Conservation (phyloP, 2,888 invertebrate species). For the Petrolisthes cinctipes region DNA sequence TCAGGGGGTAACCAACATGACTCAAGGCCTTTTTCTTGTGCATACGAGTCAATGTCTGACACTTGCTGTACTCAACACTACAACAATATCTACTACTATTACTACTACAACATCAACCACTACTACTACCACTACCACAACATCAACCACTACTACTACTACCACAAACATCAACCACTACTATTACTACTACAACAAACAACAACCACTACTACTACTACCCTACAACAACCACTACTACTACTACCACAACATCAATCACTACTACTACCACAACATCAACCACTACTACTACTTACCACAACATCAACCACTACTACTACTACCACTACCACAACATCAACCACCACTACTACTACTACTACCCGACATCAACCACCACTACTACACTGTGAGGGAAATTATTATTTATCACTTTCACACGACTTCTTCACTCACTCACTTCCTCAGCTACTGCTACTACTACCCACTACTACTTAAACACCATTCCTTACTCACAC, state of each 20-base stretch:
- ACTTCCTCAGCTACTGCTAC: too few species aligned
- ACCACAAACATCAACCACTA: not conserved
- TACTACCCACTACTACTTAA: not conserved
- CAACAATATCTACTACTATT: too few species aligned
- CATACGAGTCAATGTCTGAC: too few species aligned
- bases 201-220: not conserved
- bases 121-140: too few species aligned
- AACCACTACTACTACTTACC: not conserved
- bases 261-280: not conserved
- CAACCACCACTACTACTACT: not conserved
- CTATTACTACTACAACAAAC: not conserved
- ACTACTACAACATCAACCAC: too few species aligned
- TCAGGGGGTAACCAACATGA: too few species aligned
- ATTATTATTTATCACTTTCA: too few species aligned
- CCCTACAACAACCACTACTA: too few species aligned
- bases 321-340: not conserved
- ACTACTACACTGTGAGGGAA: constrained; percentile 2
- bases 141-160: not conserved
- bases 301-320: not conserved
- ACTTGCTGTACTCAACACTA: too few species aligned
- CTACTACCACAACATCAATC: too few species aligned
- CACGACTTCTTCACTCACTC: too few species aligned
- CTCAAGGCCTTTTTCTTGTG: too few species aligned
- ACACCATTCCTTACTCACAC: not conserved
- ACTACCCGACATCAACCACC: not conserved